phyloP scores from a whole-genome alignment of 2,888 invertebrate genomes.

The Drosophila lutescens region DNA sequence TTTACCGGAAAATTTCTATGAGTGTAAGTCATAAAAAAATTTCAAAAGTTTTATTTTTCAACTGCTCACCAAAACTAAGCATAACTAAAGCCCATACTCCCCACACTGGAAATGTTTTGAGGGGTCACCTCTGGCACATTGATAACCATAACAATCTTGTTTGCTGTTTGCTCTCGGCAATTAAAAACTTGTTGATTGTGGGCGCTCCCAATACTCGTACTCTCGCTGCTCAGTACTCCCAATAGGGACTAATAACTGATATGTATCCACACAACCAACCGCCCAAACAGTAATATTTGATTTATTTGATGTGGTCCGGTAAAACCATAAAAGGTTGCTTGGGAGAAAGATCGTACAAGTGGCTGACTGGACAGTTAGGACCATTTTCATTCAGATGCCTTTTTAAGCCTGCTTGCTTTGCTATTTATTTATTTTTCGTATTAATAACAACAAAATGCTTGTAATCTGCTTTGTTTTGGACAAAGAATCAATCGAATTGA shows the following conservation, averaged over 20 bases:
- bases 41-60: neutral
- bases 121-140: slow-evolving; percentile 38
- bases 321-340: slow-evolving; percentile 20
- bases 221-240: neutral
- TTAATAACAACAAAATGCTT: no score
- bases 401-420: neutral
- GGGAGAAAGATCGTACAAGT: neutral
- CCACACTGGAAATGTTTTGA: slow-evolving; percentile 2
- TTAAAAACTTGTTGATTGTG: slow-evolving; percentile 76
- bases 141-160: slow-evolving; percentile 59
- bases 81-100: neutral
- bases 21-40: neutral
- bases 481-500: no score
- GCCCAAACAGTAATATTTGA: slow-evolving; percentile 48
- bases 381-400: neutral
- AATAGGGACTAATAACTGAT: slow-evolving; percentile 16
- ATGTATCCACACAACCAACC: slow-evolving; percentile 30
- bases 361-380: neutral
- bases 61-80: neutral
- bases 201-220: slow-evolving; percentile 31
- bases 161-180: slow-evolving; percentile 51
- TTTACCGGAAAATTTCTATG: no score
- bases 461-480: no score
- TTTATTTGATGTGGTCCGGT: slow-evolving; percentile 51
- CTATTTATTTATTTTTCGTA: no score